Base-by-base conservation (phyloP, 2,113 vertebrate species). In the Callipepla californica region DNA sequence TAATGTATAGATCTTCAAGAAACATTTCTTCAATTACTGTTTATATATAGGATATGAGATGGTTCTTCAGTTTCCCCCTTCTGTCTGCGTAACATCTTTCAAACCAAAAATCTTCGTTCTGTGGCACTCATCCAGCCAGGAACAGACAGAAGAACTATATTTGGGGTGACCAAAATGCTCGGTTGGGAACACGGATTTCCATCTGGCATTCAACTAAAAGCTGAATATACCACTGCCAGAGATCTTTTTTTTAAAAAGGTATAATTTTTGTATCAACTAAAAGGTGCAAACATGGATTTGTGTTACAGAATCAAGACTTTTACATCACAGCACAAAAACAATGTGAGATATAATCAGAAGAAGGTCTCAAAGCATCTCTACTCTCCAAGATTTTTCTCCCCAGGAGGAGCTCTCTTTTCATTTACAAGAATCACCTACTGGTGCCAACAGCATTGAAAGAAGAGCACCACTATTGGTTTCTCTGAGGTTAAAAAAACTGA, bases 141-240 rank as follows among this genome's bases (percentile, higher is more conserved):
- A 96, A 90, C 73, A 94, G 94, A 91, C 48, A 94, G 93, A 87
- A 94, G 79, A 74, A 87, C 93, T 96, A 94, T 94, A 94, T 96
- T 94, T 96, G 94, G 93, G 82, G 48, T 84, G 87, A 95, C 91
- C 95, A 92, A 92, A 95, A 91, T 72, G 90, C 94, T 94, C 86
- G 85, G 87, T 92, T 91, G 73, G 91, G 80, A 96, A 91, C 79
- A 91, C 70, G 80, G 87, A 90, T 91, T 93, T 93, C 95, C 89
- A 96, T 93, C 89, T 96, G 91, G 89, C 87, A 85, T 80, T 92
- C 75, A 70, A 75, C 72, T 67, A 89, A 94, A 90, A 95, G 91
- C 87, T 92, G 76, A 36, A 83, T 48, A 76, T 85, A 89, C 72
- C 83, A 91, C 21, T 94, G 94, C 89, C 89, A 96, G 65, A 85